phyloP scores from a whole-genome alignment of 2,113 vertebrate genomes.

The Bungarus multicinctus region DNA sequence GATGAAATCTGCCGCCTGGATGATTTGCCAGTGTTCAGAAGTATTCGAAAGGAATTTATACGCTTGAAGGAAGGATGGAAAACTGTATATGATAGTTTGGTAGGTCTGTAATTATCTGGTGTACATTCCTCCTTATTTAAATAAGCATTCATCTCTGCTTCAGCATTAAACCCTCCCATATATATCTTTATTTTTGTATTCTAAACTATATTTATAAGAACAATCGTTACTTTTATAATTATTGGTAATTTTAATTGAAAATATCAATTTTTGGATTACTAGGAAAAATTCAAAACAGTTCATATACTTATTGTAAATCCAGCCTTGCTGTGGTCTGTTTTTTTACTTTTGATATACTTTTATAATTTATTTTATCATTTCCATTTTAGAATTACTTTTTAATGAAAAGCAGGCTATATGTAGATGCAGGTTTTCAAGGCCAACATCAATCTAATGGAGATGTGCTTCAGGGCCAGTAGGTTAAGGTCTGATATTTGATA shows the following conservation, averaged over 20 bases:
- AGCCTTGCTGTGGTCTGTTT: neutral
- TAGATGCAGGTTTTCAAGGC: neutral
- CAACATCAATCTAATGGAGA: neutral
- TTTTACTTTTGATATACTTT: neutral
- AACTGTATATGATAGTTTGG: constrained; percentile 81
- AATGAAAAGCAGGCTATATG: neutral
- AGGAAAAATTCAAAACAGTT: neutral
- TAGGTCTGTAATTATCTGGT: constrained; percentile 56
- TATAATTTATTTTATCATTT: neutral
- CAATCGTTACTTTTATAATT: neutral
- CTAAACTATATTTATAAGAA: neutral
- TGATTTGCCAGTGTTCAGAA: constrained; percentile 70
- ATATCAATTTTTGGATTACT: neutral
- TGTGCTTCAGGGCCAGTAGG: neutral
- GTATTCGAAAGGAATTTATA: constrained; percentile 72
- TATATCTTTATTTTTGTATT: neutral
- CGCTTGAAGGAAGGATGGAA: constrained; percentile 80
- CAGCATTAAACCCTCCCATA: no score
- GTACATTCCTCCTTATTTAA: neutral
- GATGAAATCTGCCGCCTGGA: constrained; percentile 85
- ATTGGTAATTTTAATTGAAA: neutral
- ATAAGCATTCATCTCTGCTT: neutral
- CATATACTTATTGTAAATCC: neutral
- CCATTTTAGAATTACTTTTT: neutral
- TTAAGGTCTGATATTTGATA: neutral